phyloP scores from a whole-genome alignment of 1,140 invertebrate species.

The Euwallacea fornicatus region DNA sequence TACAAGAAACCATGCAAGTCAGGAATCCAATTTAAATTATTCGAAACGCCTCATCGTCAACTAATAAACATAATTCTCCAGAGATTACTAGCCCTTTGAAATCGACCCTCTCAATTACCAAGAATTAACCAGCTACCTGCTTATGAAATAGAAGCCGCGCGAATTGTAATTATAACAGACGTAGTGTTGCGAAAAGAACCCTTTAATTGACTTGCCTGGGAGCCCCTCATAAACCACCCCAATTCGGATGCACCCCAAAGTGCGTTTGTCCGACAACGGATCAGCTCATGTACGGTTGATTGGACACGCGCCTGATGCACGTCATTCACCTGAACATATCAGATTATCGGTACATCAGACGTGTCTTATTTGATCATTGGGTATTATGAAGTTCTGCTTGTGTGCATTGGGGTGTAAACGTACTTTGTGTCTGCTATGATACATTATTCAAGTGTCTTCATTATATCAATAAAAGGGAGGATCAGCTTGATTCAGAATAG shows the following conservation, averaged over 20 bases:
- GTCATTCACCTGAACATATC: slow-evolving; percentile 42
- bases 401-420: background rate
- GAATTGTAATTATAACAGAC: slow-evolving; percentile 29
- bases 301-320: slow-evolving; percentile 39
- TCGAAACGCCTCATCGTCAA: background rate
- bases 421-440: background rate
- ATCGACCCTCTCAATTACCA: slow-evolving; percentile 29
- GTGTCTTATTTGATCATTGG: slow-evolving; percentile 38
- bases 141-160: slow-evolving; percentile 14
- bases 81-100: slow-evolving; percentile 27
- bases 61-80: slow-evolving; percentile 8
- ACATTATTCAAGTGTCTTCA: background rate
- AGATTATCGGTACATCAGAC: slow-evolving; percentile 41
- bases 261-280: slow-evolving; percentile 7
- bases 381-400: slow-evolving; percentile 8
- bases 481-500: too few species aligned
- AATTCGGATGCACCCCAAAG: background rate
- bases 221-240: background rate
- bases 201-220: slow-evolving; percentile 22
- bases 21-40: slow-evolving; percentile 24
- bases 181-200: background rate
- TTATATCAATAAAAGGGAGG: too few species aligned
- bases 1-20: slow-evolving; percentile 17
- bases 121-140: slow-evolving; percentile 26
- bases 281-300: slow-evolving; percentile 13